These are phyloP conservation scores for Drosophila ustulata DNA, from an alignment of 2,888 invertebrate species.

Conservation along the genomic window DNA sequence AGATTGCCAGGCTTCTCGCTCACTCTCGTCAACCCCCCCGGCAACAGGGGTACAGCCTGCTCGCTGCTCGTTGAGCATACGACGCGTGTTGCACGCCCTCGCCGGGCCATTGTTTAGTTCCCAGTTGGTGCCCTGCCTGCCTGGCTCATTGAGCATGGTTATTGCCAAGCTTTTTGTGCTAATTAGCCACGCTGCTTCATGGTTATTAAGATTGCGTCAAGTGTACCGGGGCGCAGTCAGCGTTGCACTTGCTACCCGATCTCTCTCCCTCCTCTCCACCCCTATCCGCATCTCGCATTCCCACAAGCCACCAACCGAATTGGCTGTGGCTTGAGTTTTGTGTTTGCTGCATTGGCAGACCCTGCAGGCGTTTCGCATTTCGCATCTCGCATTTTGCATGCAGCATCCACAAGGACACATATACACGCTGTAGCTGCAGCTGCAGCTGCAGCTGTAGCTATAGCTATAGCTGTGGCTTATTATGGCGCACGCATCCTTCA, in stretches of 20 bases:
- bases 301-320: conserved; percentile 33
- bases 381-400: conserved; percentile 59
- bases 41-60: conserved; percentile 24
- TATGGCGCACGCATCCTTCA: conserved; percentile 78
- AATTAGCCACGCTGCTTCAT: conserved; percentile 84
- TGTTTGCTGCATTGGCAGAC: conserved; percentile 49
- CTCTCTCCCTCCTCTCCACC: conserved; percentile 1
- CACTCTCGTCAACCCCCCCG: conserved; percentile 19
- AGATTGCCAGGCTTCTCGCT: conserved; percentile 36
- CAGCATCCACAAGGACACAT: conserved; percentile 54
- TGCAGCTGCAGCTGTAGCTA: conserved; percentile 48
- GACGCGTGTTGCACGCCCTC: conserved; percentile 79
- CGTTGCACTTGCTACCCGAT: conserved; percentile 48
- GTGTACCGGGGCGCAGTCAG: conserved; percentile 68
- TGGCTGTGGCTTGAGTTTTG: conserved; percentile 23
- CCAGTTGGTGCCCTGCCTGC: conserved; percentile 67
- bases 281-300: background rate
- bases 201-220: conserved; percentile 84
- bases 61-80: conserved; percentile 72
- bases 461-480: conserved; percentile 68
- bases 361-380: conserved; percentile 60
- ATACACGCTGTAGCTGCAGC: conserved; percentile 21
- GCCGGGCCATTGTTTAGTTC: conserved; percentile 56
- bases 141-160: conserved; percentile 82
- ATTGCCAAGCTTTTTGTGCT: conserved; percentile 84